Conservation (phyloP, 2,888 invertebrate species). For the Diploptera punctata region DNA sequence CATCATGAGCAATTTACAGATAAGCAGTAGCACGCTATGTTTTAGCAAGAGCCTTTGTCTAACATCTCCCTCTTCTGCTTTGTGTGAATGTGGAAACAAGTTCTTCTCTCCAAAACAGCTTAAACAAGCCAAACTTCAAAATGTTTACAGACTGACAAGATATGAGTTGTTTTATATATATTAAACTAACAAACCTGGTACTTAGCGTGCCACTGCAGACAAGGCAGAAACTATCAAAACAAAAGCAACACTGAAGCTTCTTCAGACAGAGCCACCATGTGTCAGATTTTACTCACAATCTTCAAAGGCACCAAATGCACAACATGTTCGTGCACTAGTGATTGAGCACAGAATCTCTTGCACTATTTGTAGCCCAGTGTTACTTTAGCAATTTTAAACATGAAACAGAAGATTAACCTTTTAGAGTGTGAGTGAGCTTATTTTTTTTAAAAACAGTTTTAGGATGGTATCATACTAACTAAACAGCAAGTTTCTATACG, state of each 20-base stretch:
- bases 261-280: background rate
- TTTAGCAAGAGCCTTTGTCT: too few species aligned
- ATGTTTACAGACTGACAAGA: too few species aligned
- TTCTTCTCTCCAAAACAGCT: too few species aligned
- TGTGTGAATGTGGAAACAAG: too few species aligned
- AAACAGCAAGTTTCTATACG: constrained; percentile 6
- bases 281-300: background rate
- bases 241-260: constrained; percentile 13
- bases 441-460: too few species aligned
- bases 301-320: constrained; percentile 37
- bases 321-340: constrained; percentile 35
- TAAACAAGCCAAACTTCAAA: too few species aligned
- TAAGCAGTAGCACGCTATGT: background rate
- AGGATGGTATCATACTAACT: constrained; percentile 1
- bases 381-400: constrained; percentile 4
- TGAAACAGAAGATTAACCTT: background rate
- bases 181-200: too few species aligned
- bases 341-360: constrained; percentile 17
- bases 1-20: constrained; percentile 33
- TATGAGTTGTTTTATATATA: too few species aligned
- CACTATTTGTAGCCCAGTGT: background rate
- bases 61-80: too few species aligned
- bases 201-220: too few species aligned
- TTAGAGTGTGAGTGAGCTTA: background rate
- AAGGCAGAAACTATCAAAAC: constrained; percentile 20